Base-by-base conservation (phyloP, 2,888 invertebrate genomes). In the Phyto melanocephala region DNA sequence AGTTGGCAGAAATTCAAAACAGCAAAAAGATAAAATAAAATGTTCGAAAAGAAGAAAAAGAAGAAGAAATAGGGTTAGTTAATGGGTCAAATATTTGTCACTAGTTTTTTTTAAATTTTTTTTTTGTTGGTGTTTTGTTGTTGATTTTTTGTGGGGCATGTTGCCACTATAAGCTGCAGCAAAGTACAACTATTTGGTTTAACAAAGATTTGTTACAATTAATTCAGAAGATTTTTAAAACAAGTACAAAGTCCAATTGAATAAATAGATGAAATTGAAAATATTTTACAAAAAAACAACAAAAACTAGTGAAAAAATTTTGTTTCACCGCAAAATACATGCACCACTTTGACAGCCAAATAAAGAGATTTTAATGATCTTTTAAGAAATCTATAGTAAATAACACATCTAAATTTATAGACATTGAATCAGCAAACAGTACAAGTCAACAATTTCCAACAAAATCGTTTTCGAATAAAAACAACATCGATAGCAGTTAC, bases 11-110 rank as follows among this genome's bases (percentile, higher is more conserved):
- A 71, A 56, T 50, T 82, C 82, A 82, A 79, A 45, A n/a, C n/a
- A n/a, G n/a, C n/a, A n/a, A n/a, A n/a, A n/a, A n/a, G n/a, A n/a
- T n/a, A n/a, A n/a, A n/a, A n/a, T n/a, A n/a, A n/a, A n/a, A n/a
- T n/a, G n/a, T n/a, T 58, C 20, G 17, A 67, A 60, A 28, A 60
- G 2, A 58, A 58, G 13, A 65, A 54, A 37, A 17, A 67, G 20
- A 50, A 37, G 40, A 28, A 33, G 11, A 28, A 33, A 67, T 67
- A 72, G 75, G 75, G 79, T 79, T 79, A 79, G 79, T 76, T 67
- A 78, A 82, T 75, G 62, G 82, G 82, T 82, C 82, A 82, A 82
- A 82, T 82, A 79, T 60, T 82, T 82, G 74, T 75, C 65, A 74
- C 54, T 56, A 58, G 63, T 52, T 67, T 65, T 65, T 52, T 37